phyloP scores from a whole-genome alignment of 2,888 invertebrate genomes.

The Carterocephalus palaemon region DNA sequence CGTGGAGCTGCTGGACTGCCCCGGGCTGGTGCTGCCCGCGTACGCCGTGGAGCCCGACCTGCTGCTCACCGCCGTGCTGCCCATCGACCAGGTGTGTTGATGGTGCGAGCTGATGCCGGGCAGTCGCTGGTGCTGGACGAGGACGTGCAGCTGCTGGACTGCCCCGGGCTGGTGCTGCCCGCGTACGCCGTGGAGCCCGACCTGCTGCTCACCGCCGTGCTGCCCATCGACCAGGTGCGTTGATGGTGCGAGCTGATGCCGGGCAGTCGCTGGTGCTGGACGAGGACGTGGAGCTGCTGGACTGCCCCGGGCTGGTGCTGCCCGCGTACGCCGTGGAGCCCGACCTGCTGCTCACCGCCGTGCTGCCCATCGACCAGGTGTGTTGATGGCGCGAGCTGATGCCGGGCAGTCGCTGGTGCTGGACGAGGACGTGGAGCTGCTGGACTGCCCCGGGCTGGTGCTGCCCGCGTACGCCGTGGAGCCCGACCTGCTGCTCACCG shows the following conservation, averaged over 20 bases:
- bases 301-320: too few species aligned
- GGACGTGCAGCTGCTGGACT: constrained; percentile 93
- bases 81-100: constrained; percentile 92
- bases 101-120: too few species aligned
- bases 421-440: background rate
- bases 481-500: too few species aligned
- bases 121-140: constrained; percentile 91
- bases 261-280: background rate
- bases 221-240: constrained; percentile 93
- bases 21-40: constrained; percentile 98
- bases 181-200: constrained; percentile 97
- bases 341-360: too few species aligned
- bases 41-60: constrained; percentile 97
- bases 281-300: background rate
- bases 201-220: constrained; percentile 95
- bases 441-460: too few species aligned
- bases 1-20: constrained; percentile 95
- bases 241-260: too few species aligned
- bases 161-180: constrained; percentile 98
- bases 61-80: constrained; percentile 95
- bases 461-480: too few species aligned
- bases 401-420: background rate
- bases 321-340: too few species aligned
- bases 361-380: too few species aligned
- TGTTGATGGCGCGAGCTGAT: too few species aligned